Conservation (phyloP, 2,888 invertebrate species). For the Luperina nickerlii region DNA sequence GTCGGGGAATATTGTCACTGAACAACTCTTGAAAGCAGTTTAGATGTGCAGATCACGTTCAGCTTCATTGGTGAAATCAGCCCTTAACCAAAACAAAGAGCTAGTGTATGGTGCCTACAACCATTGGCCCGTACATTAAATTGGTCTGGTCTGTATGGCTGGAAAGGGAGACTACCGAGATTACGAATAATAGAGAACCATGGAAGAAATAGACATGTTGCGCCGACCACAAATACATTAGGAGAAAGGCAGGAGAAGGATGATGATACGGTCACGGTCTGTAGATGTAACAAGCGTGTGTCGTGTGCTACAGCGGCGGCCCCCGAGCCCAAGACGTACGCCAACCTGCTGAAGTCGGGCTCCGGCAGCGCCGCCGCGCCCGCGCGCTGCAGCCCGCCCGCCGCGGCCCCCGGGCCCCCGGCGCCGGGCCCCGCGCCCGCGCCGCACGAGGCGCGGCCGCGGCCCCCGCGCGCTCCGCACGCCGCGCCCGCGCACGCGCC, state of each 20-base stretch:
- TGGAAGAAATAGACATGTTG: too few species aligned
- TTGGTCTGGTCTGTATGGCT: neutral
- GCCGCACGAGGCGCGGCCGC: constrained; percentile 69
- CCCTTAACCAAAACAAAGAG: neutral
- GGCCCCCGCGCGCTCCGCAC: constrained; percentile 62
- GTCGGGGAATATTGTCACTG: too few species aligned
- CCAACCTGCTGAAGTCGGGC: constrained; percentile 94
- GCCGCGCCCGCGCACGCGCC: constrained; percentile 58
- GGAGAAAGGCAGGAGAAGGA: neutral
- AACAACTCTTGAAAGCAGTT: too few species aligned
- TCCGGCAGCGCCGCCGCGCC: constrained; percentile 80
- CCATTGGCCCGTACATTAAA: too few species aligned
- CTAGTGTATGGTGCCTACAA: neutral
- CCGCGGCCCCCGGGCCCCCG: constrained; percentile 91
- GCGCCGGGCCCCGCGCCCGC: constrained; percentile 57
- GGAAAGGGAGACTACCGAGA: neutral
- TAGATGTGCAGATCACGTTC: too few species aligned
- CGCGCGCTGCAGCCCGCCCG: constrained; percentile 58
- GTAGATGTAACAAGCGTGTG: neutral
- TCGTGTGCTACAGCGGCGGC: constrained; percentile 67
- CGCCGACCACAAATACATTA: too few species aligned
- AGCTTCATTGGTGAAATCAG: too few species aligned
- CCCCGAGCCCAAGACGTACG: constrained; percentile 96
- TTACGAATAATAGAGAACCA: neutral
- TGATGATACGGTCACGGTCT: too few species aligned